Evolutionary conservation across 2,888 invertebrate species (phyloP).

Genomic region (Xanthia icteritia): DNA sequence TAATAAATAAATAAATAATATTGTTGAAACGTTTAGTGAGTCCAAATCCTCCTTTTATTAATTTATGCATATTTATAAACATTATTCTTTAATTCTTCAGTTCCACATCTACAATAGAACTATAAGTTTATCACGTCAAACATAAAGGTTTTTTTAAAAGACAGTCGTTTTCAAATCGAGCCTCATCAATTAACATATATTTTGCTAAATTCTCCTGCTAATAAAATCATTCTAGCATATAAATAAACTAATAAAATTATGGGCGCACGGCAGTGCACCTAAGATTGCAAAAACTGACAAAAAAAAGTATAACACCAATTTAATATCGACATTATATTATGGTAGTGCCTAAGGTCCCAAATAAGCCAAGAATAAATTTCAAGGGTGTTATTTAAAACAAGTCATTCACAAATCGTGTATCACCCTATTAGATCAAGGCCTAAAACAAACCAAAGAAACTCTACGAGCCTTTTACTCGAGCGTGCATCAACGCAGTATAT

Average conservation of each 20-base stretch:
- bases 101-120: constrained; percentile 19
- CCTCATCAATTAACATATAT: constrained; percentile 41
- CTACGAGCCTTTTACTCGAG: neutral
- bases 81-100: constrained; percentile 34
- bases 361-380: constrained; percentile 6
- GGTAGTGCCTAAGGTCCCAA: neutral
- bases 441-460: constrained; percentile 13
- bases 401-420: neutral
- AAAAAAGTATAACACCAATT: neutral
- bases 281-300: neutral
- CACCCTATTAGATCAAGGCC: neutral
- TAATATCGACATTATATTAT: neutral
- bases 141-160: neutral
- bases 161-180: constrained; percentile 24
- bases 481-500: neutral
- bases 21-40: constrained; percentile 12
- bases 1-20: too few species aligned
- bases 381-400: constrained; percentile 4
- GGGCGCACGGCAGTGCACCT: neutral
- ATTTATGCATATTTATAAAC: constrained; percentile 9
- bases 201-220: constrained; percentile 14
- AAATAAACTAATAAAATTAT: neutral
- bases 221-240: constrained; percentile 23
- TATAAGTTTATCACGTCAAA: constrained; percentile 2
- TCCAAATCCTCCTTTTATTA: constrained; percentile 21